Conservation (phyloP, 1,140 invertebrate genomes). For the Aphis craccivora region DNA sequence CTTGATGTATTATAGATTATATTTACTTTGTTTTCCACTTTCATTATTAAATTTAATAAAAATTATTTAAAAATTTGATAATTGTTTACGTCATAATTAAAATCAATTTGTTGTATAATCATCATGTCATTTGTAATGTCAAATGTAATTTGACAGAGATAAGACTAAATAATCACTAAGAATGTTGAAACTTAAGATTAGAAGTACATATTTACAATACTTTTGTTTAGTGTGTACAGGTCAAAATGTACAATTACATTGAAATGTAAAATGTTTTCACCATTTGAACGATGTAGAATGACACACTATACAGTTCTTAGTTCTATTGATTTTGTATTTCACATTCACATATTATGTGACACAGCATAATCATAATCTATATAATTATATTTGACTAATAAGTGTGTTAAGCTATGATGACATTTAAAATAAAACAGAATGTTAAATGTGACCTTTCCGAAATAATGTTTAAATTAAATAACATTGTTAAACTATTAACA, state of each 20-base stretch:
- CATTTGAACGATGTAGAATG: background rate
- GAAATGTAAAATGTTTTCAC: background rate
- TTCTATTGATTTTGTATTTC: background rate
- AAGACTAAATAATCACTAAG: background rate
- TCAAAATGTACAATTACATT: background rate
- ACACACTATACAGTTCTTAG: background rate
- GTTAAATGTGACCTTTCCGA: background rate
- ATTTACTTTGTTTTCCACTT: background rate
- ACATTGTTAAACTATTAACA: background rate
- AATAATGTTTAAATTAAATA: background rate
- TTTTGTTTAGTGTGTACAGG: background rate
- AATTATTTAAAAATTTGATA: background rate
- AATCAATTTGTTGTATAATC: background rate
- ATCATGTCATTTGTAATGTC: background rate
- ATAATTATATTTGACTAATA: background rate
- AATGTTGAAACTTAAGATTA: background rate
- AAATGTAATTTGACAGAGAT: background rate
- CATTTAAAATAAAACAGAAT: background rate
- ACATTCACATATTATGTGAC: background rate
- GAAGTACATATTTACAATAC: background rate
- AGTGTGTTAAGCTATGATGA: background rate
- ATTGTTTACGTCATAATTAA: background rate
- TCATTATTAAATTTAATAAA: background rate
- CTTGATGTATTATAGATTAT: background rate
- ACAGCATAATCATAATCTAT: background rate